phyloP scores from a whole-genome alignment of 2,113 vertebrate species.

The Pygoscelis adeliae region DNA sequence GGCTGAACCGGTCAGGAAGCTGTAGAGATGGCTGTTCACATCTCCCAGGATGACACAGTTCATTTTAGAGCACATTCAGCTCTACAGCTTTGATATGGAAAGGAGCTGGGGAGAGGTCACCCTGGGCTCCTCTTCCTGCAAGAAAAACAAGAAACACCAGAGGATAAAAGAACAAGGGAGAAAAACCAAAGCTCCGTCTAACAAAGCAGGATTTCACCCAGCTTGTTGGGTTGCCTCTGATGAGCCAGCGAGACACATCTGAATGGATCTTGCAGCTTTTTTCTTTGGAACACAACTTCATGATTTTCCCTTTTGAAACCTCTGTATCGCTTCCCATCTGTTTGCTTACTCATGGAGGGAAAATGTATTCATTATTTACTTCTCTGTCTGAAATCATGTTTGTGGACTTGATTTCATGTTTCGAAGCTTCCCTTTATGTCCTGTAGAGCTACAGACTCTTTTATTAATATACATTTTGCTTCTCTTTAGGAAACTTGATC shows the following conservation, averaged over 20 bases:
- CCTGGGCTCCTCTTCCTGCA: background rate
- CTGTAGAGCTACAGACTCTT: background rate
- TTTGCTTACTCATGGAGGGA: background rate
- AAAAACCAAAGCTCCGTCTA: background rate
- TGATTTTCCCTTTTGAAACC: background rate
- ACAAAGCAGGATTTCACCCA: background rate
- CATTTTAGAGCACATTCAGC: background rate
- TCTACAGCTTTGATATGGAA: background rate
- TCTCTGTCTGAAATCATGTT: background rate
- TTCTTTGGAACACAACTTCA: background rate
- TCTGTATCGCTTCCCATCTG: background rate
- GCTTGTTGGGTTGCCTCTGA: background rate
- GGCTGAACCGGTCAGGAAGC: background rate
- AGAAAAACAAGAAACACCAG: background rate
- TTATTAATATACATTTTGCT: background rate
- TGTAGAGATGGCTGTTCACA: background rate
- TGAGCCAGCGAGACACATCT: background rate
- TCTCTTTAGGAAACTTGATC: background rate
- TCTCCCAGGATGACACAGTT: background rate
- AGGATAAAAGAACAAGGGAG: background rate
- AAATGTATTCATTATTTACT: constrained; percentile 15
- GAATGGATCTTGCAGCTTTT: background rate
- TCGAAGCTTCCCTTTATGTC: background rate
- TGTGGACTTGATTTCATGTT: background rate
- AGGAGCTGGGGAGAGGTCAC: background rate